Percentiles rank a stretch among this genome's conserved stretches.
Evolutionary conservation across 2,797 vertebrate genomes (phyloP).

Genomic region (Etheostoma nigrum): DNA sequence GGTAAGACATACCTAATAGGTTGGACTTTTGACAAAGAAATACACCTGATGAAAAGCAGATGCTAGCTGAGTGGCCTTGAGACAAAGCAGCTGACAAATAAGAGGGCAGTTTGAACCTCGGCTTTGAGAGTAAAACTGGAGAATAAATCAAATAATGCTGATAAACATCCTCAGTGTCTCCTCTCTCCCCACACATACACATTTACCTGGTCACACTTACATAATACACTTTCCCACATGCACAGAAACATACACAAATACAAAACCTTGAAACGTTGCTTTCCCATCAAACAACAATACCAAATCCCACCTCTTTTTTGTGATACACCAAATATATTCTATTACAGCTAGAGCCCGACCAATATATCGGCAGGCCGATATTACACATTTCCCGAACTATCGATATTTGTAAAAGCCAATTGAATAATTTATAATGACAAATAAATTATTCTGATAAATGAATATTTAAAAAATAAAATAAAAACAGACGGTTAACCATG

Average conservation of each 20-base stretch:
- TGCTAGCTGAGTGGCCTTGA: neutral
- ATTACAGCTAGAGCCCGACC: neutral
- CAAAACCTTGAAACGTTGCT: neutral
- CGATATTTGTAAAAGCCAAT: too few relatives aligned
- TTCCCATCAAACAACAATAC: too few relatives aligned
- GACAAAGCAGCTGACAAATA: slow-evolving; percentile 1
- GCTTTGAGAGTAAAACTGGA: neutral
- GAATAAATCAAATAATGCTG: neutral
- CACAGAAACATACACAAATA: neutral
- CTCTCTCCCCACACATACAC: neutral
- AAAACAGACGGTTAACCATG: too few relatives aligned
- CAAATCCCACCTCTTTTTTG: neutral
- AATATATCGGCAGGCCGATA: too few relatives aligned
- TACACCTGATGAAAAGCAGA: slow-evolving; percentile 8
- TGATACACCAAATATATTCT: neutral
- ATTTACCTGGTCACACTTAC: neutral
- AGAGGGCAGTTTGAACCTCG: neutral
- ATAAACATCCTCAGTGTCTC: neutral
- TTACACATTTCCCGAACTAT: too few relatives aligned
- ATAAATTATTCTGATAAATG: too few relatives aligned
- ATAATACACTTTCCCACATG: neutral
- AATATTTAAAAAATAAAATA: too few relatives aligned
- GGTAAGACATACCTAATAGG: neutral
- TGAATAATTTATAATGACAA: too few relatives aligned
- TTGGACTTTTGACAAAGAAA: slow-evolving; percentile 4